Evolutionary conservation across 2,888 invertebrate species (phyloP), one percentile per base, ranked within the genome.

Genomic region (Idaea dimidiata): DNA sequence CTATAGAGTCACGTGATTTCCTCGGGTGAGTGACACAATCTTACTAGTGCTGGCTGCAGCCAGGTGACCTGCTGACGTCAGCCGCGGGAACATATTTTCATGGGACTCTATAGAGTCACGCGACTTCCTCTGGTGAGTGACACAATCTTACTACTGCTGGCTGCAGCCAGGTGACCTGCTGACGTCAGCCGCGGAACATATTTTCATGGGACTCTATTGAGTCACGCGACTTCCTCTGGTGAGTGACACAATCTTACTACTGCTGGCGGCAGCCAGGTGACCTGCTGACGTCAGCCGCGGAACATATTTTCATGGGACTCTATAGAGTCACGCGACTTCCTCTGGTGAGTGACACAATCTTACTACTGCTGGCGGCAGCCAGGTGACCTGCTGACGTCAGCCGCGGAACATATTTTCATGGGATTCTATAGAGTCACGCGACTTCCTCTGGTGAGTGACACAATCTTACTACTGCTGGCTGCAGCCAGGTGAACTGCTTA

Each of bases 251-350:
- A 8, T 33, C 14, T 16, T 10, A n/a, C 6, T 10, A 16, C 10
- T 16, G 54, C 5, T 16, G 14, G 54, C 88, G 53, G 73, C 87
- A 72, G 84, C 80, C 82, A 88, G 91, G 91, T 91, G 91, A 91
- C 91, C 82, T 91, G 91, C 81, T 87, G 84, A 70, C 83, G 86
- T 69, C 91, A 89, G 86, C 90, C 90, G 87, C 87, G 84, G 87
- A 93, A 91, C 93, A 96, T 97, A 96, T n/a, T 54, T 5, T 97
- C 97, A 94, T 97, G 96, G 96, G 96, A 97, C 93, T 96, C 96
- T 71, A 94, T 96, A 79, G 95, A 96, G 86, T 96, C 96, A 76
- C 95, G 96, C 87, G 96, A 96, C 91, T 95, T 95, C 89, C 94
- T 96, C 87, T 95, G 96, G 96, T 96, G 86, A 90, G 77, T 53